Evolutionary conservation across 2,113 vertebrate species (phyloP).

Genomic region (Meriones unguiculatus): DNA sequence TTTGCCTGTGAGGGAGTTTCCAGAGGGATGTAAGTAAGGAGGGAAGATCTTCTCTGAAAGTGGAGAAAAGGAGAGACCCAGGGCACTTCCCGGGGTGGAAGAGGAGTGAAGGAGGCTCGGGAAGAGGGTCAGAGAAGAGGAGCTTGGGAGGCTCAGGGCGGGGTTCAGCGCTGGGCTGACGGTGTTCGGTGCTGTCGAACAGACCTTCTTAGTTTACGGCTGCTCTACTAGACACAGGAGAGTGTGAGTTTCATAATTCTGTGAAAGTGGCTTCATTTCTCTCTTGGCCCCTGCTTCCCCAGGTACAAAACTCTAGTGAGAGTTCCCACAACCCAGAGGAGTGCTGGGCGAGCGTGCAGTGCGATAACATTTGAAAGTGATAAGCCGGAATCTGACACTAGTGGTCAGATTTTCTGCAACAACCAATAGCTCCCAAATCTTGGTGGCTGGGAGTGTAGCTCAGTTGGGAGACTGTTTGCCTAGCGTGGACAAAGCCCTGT

Average conservation of each 20-base stretch:
- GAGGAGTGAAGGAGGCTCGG: background rate
- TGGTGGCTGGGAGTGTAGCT: background rate
- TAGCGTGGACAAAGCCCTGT: background rate
- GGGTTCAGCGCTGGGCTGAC: background rate
- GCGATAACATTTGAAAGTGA: background rate
- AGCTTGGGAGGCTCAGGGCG: background rate
- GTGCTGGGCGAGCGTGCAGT: background rate
- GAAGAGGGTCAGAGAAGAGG: background rate
- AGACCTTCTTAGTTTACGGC: background rate
- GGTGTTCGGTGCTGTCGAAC: too few species aligned
- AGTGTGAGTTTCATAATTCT: background rate
- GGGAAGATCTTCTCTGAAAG: background rate
- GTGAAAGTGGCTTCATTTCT: background rate
- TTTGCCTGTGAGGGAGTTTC: background rate
- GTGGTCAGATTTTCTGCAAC: background rate
- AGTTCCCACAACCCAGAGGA: background rate
- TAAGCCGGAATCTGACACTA: background rate
- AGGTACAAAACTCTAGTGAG: background rate
- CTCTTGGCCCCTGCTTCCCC: background rate
- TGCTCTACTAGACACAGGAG: background rate
- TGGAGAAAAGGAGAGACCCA: background rate
- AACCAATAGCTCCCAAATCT: background rate
- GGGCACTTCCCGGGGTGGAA: background rate
- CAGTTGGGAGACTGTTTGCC: background rate
- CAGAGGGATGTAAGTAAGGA: background rate